A percentile compares a stretch with the other conserved stretches of the same genome.
These are phyloP conservation scores for Cydia splendana DNA, from an alignment of 1,140 invertebrate genomes.

Conservation along the genomic window DNA sequence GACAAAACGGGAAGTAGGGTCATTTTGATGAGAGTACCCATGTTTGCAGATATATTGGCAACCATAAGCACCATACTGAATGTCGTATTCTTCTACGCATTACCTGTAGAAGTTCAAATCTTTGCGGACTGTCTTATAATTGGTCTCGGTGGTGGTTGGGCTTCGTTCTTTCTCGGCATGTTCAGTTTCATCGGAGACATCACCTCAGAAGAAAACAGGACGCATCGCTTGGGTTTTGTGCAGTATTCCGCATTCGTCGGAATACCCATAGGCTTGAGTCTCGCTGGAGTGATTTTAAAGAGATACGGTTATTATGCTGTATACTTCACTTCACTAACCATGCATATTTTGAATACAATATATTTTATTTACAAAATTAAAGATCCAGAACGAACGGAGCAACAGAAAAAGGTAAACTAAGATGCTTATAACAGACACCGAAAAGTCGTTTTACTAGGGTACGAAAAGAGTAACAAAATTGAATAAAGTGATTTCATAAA, in stretches of 20 bases:
- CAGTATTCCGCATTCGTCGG: slow-evolving; percentile 63
- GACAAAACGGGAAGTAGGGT: slow-evolving; percentile 81
- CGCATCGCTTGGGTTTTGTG: slow-evolving; percentile 67
- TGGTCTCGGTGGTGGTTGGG: slow-evolving; percentile 68
- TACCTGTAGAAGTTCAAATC: slow-evolving; percentile 70
- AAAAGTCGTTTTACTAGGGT: neutral
- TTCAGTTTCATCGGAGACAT: slow-evolving; percentile 77
- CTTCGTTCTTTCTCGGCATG: slow-evolving; percentile 67
- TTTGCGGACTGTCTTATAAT: slow-evolving; percentile 64
- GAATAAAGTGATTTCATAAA: too few relatives aligned
- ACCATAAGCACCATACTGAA: slow-evolving; percentile 76
- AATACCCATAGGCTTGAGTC: slow-evolving; percentile 45
- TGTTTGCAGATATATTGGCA: slow-evolving; percentile 77
- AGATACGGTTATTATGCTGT: slow-evolving; percentile 48
- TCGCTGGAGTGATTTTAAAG: slow-evolving; percentile 47
- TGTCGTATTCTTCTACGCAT: slow-evolving; percentile 75
- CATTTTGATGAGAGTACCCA: slow-evolving; percentile 79
- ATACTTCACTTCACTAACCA: slow-evolving; percentile 39
- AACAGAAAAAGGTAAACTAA: slow-evolving; percentile 18
- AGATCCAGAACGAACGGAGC: slow-evolving; percentile 42
- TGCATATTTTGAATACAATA: slow-evolving; percentile 44
- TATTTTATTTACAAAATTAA: slow-evolving; percentile 45
- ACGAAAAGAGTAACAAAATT: too few relatives aligned
- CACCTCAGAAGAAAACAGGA: slow-evolving; percentile 68
- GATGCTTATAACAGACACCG: too few relatives aligned